A percentile compares a stretch with the other conserved stretches of the same genome.
phyloP scores from a whole-genome alignment of 2,113 vertebrate species.

The Zosterops lateralis region DNA sequence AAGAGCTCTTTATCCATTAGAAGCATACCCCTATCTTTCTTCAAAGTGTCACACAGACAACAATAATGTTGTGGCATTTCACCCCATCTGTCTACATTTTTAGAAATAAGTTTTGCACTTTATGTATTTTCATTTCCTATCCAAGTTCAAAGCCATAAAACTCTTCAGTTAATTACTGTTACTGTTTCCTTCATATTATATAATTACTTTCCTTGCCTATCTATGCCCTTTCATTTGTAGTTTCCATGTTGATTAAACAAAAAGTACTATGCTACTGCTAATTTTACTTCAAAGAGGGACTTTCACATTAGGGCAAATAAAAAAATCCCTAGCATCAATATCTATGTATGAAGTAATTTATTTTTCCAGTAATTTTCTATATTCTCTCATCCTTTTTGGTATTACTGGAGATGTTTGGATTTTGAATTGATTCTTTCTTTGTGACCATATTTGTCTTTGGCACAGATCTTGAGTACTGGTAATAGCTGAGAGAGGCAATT shows the following conservation, averaged over 20 bases:
- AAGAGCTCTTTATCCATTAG: background rate
- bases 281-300: conserved; percentile 25
- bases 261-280: background rate
- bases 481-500: background rate
- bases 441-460: background rate
- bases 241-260: conserved; percentile 18
- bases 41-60: background rate
- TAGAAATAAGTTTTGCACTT: background rate
- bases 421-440: background rate
- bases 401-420: background rate
- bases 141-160: background rate
- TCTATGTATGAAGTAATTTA: background rate
- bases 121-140: background rate
- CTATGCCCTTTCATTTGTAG: background rate
- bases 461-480: background rate
- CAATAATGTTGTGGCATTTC: background rate
- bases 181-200: background rate
- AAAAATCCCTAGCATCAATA: background rate
- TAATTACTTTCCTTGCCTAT: background rate
- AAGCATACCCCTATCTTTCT: background rate
- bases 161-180: conserved; percentile 13
- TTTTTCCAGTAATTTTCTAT: background rate
- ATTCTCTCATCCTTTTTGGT: background rate
- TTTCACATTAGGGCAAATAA: background rate
- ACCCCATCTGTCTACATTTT: background rate